Evolutionary conservation across 2,797 vertebrate species (phyloP), one percentile per base, ranked within the genome.

Genomic region (Pseudochirops corinnae): DNA sequence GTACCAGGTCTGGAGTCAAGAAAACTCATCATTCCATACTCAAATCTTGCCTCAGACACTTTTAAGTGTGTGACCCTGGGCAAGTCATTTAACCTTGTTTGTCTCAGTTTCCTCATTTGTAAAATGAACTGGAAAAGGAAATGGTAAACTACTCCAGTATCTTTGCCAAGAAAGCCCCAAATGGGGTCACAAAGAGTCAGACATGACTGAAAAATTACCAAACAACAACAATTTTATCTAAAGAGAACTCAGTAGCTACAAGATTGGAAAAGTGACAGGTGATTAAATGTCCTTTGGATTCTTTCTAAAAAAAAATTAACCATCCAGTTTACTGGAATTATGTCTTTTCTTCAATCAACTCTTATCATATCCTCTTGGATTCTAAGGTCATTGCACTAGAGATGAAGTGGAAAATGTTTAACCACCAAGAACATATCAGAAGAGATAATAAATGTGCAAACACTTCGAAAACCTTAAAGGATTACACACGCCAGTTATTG

Each of bases 231-330:
- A 31, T 14, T 94, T n/a, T 50, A 67, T 7, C 10, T n/a, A 14
- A 91, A 0, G 0, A 52, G 26, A 93, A 58, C 5, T 60, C 39
- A 67, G 74, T 29, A 52, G 93, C 29, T 55, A 91, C 94, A 55
- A 93, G 74, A 94, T 13, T 90, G 29, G 46, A 92, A 67, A 74
- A 96, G 1, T 21, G n/a, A 94, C 13, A 53, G 46, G 50, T 62
- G 90, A 92, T 93, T 94, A 56, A 92, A 93, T 60, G 91, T 62
- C 74, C 90, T 95, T 4, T 13, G 90, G 5, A 46, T 82, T 96
- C 55, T 90, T 95, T 31, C 33, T 11, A 55, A 95, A 56, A 74
- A 33, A 46, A 92, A 21, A 5, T 50, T 57, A 82, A 56, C 50
- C 56, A 92, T 90, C 91, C 74, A 82, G 7, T 33, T 0, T 0